Evolutionary conservation across 2,113 vertebrate species (phyloP), one percentile per base, ranked within the genome.

Genomic region (Labeo catla): DNA sequence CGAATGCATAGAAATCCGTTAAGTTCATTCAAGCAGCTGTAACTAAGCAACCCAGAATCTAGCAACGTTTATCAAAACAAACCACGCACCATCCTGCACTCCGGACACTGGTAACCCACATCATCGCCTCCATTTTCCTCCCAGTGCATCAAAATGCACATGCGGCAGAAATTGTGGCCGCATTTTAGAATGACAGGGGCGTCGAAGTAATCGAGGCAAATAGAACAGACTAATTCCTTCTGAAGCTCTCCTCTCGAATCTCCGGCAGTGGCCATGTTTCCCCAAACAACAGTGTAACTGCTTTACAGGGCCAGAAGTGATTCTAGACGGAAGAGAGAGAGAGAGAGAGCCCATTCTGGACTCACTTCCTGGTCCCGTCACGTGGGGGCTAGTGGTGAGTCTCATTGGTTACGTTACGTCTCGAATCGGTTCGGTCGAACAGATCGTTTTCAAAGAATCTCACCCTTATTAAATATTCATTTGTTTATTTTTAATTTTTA

Each of bases 71-170:
- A 85, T 79, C 52, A 66, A 81, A 88, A 83, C 54, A 61, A 73
- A 80, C 50, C 43, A 90, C 90, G 43, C 74, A 96, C 95, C 93
- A 94, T 91, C 81, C 95, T 89, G 87, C 95, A 96, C 28, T 96
- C 93, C 34, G 95, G 95, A 78, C 95, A 96, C 90, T 94, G 94
- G 52, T 95, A 96, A 0, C 95, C 94, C 81, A 88, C 82, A 61
- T 94, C 94, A 83, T 95, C 93, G 83, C 91, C 92, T 89, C 94
- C 95, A 90, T 95, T 95, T 91, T 95, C 95, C 68, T 95, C 93
- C 95, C 95, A 95, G 76, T 95, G 95, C 94, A 95, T 93, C 52
- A 92, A 92, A 86, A 96, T 96, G 57, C 95, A 95, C 52, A 92
- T 91, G 1, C 93, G 93, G 23, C 95, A 96, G 82, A 95, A 96